Evolutionary conservation across 2,888 invertebrate genomes (phyloP).

Genomic region (Campoletis raptor): DNA sequence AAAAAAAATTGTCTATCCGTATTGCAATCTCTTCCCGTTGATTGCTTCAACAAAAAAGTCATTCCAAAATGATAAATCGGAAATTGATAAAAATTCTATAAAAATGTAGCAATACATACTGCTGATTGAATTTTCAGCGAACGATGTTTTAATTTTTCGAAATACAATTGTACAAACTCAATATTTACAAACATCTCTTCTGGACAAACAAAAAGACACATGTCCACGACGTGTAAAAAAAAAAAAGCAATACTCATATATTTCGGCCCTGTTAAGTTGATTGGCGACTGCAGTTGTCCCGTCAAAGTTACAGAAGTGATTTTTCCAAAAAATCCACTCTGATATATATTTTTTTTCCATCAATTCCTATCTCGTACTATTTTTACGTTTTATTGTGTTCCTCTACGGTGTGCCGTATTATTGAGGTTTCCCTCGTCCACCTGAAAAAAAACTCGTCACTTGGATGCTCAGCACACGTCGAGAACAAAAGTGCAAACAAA

Average conservation of each 20-base stretch:
- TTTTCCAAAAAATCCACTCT: neutral
- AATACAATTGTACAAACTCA: neutral
- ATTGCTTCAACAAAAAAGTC: neutral
- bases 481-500: slow-evolving; percentile 1
- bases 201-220: neutral
- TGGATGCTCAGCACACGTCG: neutral
- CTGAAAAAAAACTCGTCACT: slow-evolving; percentile 12
- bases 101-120: neutral
- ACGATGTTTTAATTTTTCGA: neutral
- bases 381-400: neutral
- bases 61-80: neutral
- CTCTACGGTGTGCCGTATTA: neutral
- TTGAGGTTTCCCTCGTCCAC: neutral
- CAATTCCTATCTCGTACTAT: neutral
- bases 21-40: neutral
- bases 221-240: too few relatives aligned
- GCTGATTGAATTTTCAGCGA: neutral
- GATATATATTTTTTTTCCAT: neutral
- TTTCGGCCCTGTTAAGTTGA: too few relatives aligned
- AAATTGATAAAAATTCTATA: neutral
- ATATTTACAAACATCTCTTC: neutral
- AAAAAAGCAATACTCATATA: too few relatives aligned
- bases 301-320: neutral
- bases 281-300: too few relatives aligned
- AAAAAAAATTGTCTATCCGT: neutral